phyloP scores from a whole-genome alignment of 2,888 invertebrate species.

The Himalopsyche japonica region DNA sequence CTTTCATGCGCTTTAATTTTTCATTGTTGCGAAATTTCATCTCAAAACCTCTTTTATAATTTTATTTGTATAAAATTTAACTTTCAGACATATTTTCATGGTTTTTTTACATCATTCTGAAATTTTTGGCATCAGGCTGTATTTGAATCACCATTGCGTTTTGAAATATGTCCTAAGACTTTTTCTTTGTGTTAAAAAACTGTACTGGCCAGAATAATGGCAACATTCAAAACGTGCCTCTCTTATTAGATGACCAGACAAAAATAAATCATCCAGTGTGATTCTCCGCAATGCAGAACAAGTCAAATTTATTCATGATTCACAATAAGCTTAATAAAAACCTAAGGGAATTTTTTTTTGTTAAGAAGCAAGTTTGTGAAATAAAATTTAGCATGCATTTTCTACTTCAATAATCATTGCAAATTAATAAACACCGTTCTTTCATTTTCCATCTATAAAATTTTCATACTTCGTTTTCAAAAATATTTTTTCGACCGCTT shows the following conservation, averaged over 20 bases:
- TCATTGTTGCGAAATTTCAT: too few species aligned
- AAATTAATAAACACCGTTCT: too few species aligned
- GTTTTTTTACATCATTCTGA: neutral
- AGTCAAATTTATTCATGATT: neutral
- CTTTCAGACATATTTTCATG: neutral
- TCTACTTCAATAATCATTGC: too few species aligned
- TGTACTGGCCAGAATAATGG: neutral
- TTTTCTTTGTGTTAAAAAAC: neutral
- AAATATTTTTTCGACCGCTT: too few species aligned
- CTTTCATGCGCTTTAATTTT: too few species aligned
- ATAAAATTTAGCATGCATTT: too few species aligned
- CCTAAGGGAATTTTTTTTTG: neutral
- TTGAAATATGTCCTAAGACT: neutral
- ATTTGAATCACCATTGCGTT: neutral
- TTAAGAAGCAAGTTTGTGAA: too few species aligned
- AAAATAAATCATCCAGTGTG: slow-evolving; percentile 23
- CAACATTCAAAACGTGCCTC: slow-evolving; percentile 25
- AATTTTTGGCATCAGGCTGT: neutral
- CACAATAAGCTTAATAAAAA: neutral
- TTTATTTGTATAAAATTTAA: neutral
- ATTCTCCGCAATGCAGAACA: slow-evolving; percentile 25
- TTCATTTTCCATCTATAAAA: too few species aligned
- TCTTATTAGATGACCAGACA: slow-evolving; percentile 22
- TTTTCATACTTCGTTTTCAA: too few species aligned
- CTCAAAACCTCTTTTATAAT: too few species aligned